A percentile compares a stretch with the other conserved stretches of the same genome.
phyloP scores from a whole-genome alignment of 1,140 invertebrate species.

The Cheumatopsyche charites region DNA sequence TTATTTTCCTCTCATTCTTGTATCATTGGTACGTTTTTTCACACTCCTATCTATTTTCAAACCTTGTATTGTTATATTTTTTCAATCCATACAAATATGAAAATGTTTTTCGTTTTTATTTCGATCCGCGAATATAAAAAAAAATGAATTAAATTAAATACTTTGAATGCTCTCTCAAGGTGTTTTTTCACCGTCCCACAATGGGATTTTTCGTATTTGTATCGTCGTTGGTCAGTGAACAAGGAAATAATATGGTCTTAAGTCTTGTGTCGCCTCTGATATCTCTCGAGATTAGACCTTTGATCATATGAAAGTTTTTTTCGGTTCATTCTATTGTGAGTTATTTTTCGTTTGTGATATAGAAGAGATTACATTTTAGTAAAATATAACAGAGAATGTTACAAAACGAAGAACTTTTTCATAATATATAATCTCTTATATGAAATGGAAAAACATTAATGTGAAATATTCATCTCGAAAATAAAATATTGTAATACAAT shows the following conservation, averaged over 20 bases:
- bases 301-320: slow-evolving; percentile 25
- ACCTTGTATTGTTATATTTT: too few species aligned
- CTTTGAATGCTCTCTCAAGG: neutral
- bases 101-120: too few species aligned
- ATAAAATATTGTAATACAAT: too few species aligned
- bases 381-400: neutral
- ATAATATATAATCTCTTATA: too few species aligned
- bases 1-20: neutral
- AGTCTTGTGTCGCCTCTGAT: slow-evolving; percentile 20
- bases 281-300: slow-evolving; percentile 30
- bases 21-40: neutral
- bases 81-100: too few species aligned
- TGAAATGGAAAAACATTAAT: too few species aligned
- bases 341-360: slow-evolving; percentile 27
- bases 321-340: slow-evolving; percentile 23
- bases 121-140: too few species aligned
- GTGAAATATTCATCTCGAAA: too few species aligned
- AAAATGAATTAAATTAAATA: too few species aligned
- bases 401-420: neutral
- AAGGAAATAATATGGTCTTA: slow-evolving; percentile 24
- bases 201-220: neutral
- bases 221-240: neutral
- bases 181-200: neutral
- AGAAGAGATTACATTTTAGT: slow-evolving; percentile 14
- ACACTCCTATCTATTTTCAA: neutral